Percentiles rank a stretch among this genome's conserved stretches.
Conservation (phyloP, 2,888 invertebrate genomes). For the Dicycla oo region DNA sequence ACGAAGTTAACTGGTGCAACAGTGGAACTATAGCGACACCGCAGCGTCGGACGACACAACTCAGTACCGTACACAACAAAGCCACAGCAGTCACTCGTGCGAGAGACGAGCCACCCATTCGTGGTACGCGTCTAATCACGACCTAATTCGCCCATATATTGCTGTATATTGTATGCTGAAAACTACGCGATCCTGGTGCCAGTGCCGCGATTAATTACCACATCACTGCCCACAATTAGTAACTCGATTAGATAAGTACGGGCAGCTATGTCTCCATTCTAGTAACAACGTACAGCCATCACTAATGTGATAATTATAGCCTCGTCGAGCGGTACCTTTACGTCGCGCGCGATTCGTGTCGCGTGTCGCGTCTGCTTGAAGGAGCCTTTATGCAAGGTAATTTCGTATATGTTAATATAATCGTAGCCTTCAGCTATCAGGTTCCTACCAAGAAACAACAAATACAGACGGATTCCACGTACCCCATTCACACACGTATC, state of each 20-base stretch:
- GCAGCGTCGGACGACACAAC: constrained; percentile 11
- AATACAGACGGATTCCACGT: constrained; percentile 8
- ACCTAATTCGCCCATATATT: constrained; percentile 41
- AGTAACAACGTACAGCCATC: constrained; percentile 17
- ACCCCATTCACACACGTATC: constrained; percentile 26
- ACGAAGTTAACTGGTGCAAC: constrained; percentile 20
- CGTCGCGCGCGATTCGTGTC: too few relatives aligned
- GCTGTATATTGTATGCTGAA: constrained; percentile 20
- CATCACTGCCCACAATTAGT: constrained; percentile 37
- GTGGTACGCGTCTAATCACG: constrained; percentile 42
- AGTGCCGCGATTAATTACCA: constrained; percentile 24
- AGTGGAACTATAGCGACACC: constrained; percentile 1
- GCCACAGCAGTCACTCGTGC: constrained; percentile 15
- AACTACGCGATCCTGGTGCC: constrained; percentile 24
- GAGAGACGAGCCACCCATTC: constrained; percentile 28
- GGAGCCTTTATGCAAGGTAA: constrained; percentile 25
- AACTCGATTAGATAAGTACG: constrained; percentile 35
- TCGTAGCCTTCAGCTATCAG: constrained; percentile 24
- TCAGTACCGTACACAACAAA: constrained; percentile 20
- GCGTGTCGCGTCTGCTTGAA: too few relatives aligned
- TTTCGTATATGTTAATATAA: constrained; percentile 47
- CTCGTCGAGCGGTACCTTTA: too few relatives aligned
- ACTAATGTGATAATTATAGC: constrained; percentile 39
- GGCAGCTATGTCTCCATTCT: constrained; percentile 18
- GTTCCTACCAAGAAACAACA: constrained; percentile 17